Base-by-base conservation (phyloP, 1,140 invertebrate species). In the Tribolium castaneum region DNA sequence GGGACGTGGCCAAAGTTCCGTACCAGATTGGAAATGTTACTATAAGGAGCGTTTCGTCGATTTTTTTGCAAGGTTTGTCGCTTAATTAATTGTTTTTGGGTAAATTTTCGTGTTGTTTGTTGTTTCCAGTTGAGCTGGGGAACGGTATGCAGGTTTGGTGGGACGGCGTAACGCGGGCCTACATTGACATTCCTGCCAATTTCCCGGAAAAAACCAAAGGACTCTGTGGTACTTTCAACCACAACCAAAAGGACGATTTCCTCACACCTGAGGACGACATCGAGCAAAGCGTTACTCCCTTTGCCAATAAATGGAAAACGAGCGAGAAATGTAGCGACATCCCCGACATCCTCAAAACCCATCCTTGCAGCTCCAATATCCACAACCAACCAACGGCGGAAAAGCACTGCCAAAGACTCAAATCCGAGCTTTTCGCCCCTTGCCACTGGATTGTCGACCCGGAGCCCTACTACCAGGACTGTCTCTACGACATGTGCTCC, bases 291-390 rank as follows among this genome's bases (percentile, higher is more conserved):
- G 88, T 92, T 0, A 87, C 92, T 6, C 90, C 92, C 0, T 97
- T 98, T 85, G 95, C 94, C 0, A 95, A 96, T 84, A 95, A 96
- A 82, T 97, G 96, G 96, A 96, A 95, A 85, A 94, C 93, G 0
- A 90, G 90, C 22, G 93, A 95, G 83, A 89, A 90, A 10, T 96
- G 95, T 84, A 82, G 84, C 0, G 89, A 93, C 56, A 88, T 93
- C 34, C 83, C 89, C 2, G 82, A 87, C 0, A 87, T 88, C 6
- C 85, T 88, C 1, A 87, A 87, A 22, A 87, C 89, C 13, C 91
- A 94, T 86, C 93, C 94, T 0, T 96, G 94, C 80, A 91, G 92
- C 14, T 80, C 89, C 0, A 93, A 94, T 83, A 87, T 93, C 0
- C 90, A 95, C 77, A 93, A 92, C 73, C 92, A 92, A 81, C 88